Percentiles rank a stretch among this genome's conserved stretches.
Conservation (phyloP, 2,888 invertebrate species). For the Lasius fuliginosus region DNA sequence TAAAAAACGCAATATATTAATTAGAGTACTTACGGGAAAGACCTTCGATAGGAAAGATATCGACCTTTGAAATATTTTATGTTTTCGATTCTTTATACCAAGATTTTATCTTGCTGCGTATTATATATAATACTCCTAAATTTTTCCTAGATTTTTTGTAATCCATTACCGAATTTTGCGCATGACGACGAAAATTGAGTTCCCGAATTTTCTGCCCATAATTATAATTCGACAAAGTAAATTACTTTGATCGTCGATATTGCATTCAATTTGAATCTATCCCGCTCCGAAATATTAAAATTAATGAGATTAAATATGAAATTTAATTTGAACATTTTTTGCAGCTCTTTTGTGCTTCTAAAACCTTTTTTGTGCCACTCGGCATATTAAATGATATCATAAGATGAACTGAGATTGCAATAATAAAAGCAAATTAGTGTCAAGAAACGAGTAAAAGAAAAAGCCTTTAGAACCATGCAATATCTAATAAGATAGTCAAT, state of each 20-base stretch:
- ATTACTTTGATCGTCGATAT: constrained; percentile 27
- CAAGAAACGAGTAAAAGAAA: neutral
- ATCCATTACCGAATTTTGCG: neutral
- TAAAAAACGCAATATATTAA: neutral
- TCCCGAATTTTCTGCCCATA: constrained; percentile 17
- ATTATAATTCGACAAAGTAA: constrained; percentile 41
- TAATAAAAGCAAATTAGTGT: constrained; percentile 21
- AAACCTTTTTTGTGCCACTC: constrained; percentile 16
- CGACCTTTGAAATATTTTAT: neutral
- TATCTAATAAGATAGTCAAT: constrained; percentile 17
- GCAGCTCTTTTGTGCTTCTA: neutral
- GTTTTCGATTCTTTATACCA: neutral
- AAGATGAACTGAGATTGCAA: neutral
- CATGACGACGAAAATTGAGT: constrained; percentile 4
- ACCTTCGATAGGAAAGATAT: too few relatives aligned
- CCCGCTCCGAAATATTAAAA: constrained; percentile 7
- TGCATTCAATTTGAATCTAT: constrained; percentile 43
- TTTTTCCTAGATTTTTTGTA: neutral
- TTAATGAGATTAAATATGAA: constrained; percentile 30
- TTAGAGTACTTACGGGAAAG: neutral
- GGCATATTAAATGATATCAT: constrained; percentile 6
- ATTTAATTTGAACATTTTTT: constrained; percentile 36
- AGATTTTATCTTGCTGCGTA: neutral
- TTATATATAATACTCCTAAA: neutral
- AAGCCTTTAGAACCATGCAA: neutral